Percentiles rank a stretch among this genome's conserved stretches.
Conservation (phyloP, 2,797 vertebrate genomes). For the Cynopterus sphinx region DNA sequence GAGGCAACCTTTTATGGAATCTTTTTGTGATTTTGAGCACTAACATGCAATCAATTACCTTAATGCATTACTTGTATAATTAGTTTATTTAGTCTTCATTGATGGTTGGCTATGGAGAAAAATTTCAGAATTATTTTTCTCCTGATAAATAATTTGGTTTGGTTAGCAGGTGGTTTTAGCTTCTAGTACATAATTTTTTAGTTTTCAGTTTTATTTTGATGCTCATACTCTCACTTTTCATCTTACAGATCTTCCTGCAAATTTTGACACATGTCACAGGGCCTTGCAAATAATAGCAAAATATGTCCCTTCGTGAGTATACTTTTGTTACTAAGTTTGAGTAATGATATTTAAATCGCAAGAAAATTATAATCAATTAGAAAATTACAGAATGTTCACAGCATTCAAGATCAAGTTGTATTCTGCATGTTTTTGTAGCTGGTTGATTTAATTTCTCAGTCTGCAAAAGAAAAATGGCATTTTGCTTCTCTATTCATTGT, state of each 20-base stretch:
- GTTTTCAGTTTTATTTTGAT: neutral
- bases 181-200: slow-evolving; percentile 3
- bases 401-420: neutral
- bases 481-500: neutral
- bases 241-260: slow-evolving; percentile 88
- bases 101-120: neutral
- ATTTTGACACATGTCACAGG: slow-evolving; percentile 93
- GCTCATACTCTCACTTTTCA: slow-evolving; percentile 20
- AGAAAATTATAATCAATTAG: neutral
- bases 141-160: neutral
- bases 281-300: slow-evolving; percentile 93
- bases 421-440: neutral
- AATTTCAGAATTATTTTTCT: slow-evolving; percentile 21
- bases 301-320: slow-evolving; percentile 98
- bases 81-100: neutral
- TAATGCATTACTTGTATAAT: neutral
- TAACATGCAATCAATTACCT: neutral
- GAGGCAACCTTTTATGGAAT: neutral
- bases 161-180: neutral
- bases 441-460: neutral
- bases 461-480: neutral
- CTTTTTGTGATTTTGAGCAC: neutral
- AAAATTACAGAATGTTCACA: neutral
- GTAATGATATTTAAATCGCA: neutral
- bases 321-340: slow-evolving; percentile 9